phyloP scores from a whole-genome alignment of 2,113 vertebrate species.

The Charina bottae region DNA sequence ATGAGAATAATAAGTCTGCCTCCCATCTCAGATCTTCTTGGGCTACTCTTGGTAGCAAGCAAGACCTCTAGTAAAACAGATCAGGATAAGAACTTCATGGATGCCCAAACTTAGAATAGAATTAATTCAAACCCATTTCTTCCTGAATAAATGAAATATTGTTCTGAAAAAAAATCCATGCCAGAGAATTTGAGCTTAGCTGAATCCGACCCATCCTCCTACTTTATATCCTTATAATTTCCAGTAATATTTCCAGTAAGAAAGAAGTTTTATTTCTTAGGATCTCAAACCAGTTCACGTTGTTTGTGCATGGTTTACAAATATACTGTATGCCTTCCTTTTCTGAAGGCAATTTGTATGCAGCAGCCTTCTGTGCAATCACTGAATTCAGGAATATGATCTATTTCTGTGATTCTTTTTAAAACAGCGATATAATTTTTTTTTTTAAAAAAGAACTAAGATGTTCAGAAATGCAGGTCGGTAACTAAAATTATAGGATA shows the following conservation, averaged over 20 bases:
- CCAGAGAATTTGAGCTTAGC: neutral
- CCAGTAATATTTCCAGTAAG: neutral
- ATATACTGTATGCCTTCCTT: neutral
- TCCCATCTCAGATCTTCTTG: neutral
- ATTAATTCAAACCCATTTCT: neutral
- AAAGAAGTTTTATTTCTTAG: neutral
- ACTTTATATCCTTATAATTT: neutral
- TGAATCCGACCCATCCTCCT: neutral
- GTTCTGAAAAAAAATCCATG: neutral
- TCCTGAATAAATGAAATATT: neutral
- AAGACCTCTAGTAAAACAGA: neutral
- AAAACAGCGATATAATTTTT: neutral
- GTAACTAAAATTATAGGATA: neutral
- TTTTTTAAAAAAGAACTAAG: neutral
- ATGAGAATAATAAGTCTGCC: neutral
- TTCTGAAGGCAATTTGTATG: neutral
- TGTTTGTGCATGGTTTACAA: neutral
- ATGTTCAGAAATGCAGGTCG: neutral
- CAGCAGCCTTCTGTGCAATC: neutral
- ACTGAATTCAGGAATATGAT: neutral
- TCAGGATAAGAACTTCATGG: neutral
- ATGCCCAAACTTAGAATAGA: neutral
- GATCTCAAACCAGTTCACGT: neutral
- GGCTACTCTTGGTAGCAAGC: neutral
- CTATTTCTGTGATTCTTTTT: neutral